Evolutionary conservation across 2,113 vertebrate genomes (phyloP).

Genomic region (Sclerurus mexicanus): DNA sequence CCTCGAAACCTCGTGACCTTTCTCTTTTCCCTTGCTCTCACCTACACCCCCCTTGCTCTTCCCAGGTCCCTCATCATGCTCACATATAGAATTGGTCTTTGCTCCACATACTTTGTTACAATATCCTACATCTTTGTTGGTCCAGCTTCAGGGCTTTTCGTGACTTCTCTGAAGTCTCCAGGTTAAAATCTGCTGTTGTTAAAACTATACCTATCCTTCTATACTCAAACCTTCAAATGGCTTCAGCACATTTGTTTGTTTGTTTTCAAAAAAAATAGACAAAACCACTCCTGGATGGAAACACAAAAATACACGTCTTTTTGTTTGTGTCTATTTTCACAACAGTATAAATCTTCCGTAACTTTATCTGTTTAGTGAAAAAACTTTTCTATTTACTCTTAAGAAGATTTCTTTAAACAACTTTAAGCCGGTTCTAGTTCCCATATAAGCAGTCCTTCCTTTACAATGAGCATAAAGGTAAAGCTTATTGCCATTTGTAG

Average conservation of each 20-base stretch:
- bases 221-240: neutral
- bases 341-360: neutral
- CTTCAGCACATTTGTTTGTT: neutral
- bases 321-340: neutral
- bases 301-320: neutral
- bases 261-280: neutral
- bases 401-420: neutral
- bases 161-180: neutral
- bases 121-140: rapidly evolving
- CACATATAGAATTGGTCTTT: neutral
- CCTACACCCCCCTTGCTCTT: too few relatives aligned
- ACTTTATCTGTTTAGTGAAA: neutral
- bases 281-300: neutral
- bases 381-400: neutral
- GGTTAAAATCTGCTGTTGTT: neutral
- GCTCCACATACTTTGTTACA: neutral
- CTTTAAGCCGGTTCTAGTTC: neutral
- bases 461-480: neutral
- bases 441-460: neutral
- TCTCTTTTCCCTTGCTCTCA: neutral
- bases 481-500: neutral
- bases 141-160: neutral
- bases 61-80: neutral
- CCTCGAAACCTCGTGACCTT: neutral
- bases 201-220: neutral